Percentiles rank a stretch among this genome's conserved stretches.
Evolutionary conservation across 2,113 vertebrate genomes (phyloP).

Genomic region (Stomatorhinus ivindoensis): DNA sequence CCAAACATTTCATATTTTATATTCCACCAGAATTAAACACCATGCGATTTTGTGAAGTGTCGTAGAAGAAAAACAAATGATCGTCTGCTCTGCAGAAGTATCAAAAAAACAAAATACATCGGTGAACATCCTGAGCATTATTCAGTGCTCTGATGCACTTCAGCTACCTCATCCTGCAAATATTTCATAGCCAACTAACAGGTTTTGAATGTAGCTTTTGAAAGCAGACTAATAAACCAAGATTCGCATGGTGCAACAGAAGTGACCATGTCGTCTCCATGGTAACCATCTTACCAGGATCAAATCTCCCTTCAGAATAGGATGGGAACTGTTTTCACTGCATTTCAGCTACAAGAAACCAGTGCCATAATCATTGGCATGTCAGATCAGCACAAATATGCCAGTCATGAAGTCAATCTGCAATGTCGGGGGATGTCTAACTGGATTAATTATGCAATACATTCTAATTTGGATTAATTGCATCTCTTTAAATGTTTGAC

Average conservation of each 20-base stretch:
- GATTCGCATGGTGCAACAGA: background rate
- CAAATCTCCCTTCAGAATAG: conserved; percentile 2
- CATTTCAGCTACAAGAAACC: background rate
- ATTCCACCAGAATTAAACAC: background rate
- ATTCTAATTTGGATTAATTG: background rate
- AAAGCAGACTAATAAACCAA: background rate
- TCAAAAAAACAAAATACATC: background rate
- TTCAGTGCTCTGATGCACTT: background rate
- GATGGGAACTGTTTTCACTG: background rate
- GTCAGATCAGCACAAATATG: background rate
- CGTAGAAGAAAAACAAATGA: background rate
- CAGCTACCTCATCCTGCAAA: background rate
- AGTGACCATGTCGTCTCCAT: conserved; percentile 2
- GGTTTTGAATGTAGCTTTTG: background rate
- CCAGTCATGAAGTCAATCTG: background rate
- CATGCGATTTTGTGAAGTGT: background rate
- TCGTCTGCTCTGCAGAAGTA: background rate
- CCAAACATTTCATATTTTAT: background rate
- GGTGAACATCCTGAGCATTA: background rate
- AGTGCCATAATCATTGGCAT: background rate
- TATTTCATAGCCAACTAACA: background rate
- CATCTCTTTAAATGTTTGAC: conserved; percentile 1
- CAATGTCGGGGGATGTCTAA: background rate
- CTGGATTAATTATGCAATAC: background rate
- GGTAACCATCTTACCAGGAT: background rate